These are phyloP conservation scores for Eulemur rubriventer DNA, from an alignment of 2,797 vertebrate species.

Conservation along the genomic window DNA sequence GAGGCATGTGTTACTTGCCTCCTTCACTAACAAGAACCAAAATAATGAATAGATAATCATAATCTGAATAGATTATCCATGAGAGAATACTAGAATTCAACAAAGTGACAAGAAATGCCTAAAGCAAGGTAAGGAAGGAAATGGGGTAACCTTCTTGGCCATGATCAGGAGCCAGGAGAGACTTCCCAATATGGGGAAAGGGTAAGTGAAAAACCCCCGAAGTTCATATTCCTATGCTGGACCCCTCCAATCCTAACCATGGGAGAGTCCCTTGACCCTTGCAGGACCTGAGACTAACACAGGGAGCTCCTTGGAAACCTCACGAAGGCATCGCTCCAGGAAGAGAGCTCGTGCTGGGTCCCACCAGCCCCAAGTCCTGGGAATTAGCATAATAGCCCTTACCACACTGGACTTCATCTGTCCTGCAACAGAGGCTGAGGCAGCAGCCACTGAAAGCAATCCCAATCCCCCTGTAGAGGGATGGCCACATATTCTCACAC, in stretches of 20 bases:
- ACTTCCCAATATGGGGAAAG: neutral
- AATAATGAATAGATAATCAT: neutral
- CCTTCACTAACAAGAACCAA: neutral
- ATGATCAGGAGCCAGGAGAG: neutral
- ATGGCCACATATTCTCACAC: neutral
- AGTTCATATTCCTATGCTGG: neutral
- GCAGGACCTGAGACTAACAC: too few relatives aligned
- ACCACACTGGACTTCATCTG: neutral
- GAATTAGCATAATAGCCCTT: neutral
- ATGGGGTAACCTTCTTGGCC: neutral
- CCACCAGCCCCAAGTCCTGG: neutral
- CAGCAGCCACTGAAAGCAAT: neutral
- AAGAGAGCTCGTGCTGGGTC: neutral
- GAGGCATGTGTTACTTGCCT: neutral
- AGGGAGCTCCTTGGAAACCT: neutral
- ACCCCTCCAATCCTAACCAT: neutral
- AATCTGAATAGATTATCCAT: neutral
- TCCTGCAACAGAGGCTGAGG: neutral
- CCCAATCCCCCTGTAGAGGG: neutral
- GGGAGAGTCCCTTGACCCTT: neutral
- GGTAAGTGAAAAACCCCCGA: neutral
- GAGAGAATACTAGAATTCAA: neutral
- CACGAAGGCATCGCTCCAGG: too few relatives aligned
- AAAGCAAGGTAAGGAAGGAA: neutral
- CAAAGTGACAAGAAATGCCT: neutral